Conservation (phyloP, 2,888 invertebrate genomes). For the Thumatha senex region DNA sequence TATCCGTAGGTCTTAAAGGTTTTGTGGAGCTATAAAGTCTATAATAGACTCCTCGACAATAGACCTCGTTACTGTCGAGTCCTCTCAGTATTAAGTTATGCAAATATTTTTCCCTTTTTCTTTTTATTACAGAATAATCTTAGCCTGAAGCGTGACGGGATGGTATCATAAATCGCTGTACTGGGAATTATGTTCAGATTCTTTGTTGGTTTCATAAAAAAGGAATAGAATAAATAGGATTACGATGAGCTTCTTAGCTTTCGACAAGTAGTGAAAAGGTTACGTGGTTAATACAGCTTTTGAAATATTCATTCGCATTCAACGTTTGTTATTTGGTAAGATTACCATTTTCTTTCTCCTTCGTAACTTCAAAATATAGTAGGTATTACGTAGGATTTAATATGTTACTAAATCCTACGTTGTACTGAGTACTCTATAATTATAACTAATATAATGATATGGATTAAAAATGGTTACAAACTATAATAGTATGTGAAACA, state of each 20-base stretch:
- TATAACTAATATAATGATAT: no score
- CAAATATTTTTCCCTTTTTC: constrained; percentile 30
- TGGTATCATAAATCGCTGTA: constrained; percentile 34
- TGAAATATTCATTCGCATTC: neutral
- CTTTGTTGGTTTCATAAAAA: constrained; percentile 23
- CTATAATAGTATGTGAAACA: no score
- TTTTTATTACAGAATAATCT: constrained; percentile 34
- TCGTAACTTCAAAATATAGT: neutral
- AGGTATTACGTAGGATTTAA: no score
- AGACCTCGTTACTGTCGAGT: constrained; percentile 48
- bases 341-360: neutral
- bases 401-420: no score
- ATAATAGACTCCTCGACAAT: constrained; percentile 45
- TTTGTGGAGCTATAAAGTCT: constrained; percentile 17
- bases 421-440: no score
- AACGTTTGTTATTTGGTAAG: neutral
- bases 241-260: constrained; percentile 3
- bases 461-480: no score
- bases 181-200: constrained; percentile 22
- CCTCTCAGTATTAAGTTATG: constrained; percentile 38
- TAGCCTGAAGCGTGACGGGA: constrained; percentile 34
- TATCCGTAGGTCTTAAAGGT: constrained; percentile 27
- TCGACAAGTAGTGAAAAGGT: neutral
- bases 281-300: neutral
- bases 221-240: constrained; percentile 23